Evolutionary conservation across 2,113 vertebrate genomes (phyloP).

Genomic region (Oxyruncus cristatus): DNA sequence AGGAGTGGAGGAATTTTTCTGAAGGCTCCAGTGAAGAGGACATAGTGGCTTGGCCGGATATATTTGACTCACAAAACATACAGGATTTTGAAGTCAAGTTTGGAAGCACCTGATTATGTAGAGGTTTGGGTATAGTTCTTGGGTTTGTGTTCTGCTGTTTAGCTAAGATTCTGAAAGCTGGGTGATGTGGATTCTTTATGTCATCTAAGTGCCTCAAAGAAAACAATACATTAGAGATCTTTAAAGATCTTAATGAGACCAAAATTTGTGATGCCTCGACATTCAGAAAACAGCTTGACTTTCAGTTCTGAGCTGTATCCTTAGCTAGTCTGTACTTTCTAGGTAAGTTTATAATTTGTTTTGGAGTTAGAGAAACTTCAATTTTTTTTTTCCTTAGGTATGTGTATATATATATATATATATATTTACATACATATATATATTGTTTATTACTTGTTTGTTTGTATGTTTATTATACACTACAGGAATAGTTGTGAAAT

Average conservation of each 20-base stretch:
- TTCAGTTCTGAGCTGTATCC: background rate
- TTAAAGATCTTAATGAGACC: background rate
- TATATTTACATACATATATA: background rate
- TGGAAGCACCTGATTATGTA: background rate
- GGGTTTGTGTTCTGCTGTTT: background rate
- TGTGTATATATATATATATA: background rate
- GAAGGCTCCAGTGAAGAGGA: background rate
- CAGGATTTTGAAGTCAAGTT: background rate
- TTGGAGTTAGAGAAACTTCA: background rate
- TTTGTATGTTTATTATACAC: background rate
- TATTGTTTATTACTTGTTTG: background rate
- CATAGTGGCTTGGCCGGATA: background rate
- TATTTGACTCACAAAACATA: background rate
- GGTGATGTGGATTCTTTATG: background rate
- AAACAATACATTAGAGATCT: background rate
- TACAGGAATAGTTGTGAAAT: background rate
- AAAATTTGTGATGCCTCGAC: background rate
- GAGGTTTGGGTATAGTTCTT: background rate
- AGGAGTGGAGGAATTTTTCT: background rate
- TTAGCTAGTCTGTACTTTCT: background rate
- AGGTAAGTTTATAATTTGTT: background rate
- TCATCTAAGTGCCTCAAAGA: background rate
- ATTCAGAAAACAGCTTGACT: background rate
- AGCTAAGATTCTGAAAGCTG: background rate
- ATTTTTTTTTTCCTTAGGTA: background rate